These are phyloP conservation scores for Hybognathus amarus DNA, from an alignment of 2,797 vertebrate genomes.

Conservation along the genomic window DNA sequence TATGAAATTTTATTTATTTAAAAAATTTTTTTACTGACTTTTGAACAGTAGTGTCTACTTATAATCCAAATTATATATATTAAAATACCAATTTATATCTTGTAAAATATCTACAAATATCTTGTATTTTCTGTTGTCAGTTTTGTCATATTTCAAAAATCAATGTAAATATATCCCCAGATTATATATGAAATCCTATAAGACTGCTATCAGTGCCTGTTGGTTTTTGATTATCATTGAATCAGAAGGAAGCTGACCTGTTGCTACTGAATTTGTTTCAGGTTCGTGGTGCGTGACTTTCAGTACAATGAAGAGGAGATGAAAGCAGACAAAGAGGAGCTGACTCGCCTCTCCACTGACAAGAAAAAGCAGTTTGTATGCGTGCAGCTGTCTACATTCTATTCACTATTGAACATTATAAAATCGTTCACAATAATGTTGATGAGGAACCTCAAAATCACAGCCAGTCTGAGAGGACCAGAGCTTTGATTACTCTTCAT, in stretches of 20 bases:
- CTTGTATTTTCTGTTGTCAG: no score
- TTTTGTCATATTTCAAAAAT: background rate
- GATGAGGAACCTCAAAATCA: conserved; percentile 43
- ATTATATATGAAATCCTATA: background rate
- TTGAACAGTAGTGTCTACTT: background rate
- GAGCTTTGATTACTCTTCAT: conserved; percentile 20
- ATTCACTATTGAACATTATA: conserved; percentile 25
- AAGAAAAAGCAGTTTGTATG: conserved; percentile 98
- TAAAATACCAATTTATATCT: background rate
- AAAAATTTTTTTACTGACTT: background rate
- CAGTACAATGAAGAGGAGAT: conserved; percentile 97
- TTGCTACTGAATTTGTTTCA: conserved; percentile 65
- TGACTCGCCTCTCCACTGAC: conserved; percentile 94
- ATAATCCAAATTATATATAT: background rate
- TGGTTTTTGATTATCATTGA: background rate
- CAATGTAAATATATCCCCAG: background rate
- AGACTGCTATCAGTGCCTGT: background rate
- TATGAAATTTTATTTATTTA: no score
- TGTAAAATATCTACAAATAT: no score
- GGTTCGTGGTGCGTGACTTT: conserved; percentile 94
- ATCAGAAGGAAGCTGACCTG: background rate
- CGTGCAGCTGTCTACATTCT: conserved; percentile 16
- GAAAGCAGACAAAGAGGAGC: conserved; percentile 98
- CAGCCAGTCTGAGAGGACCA: conserved; percentile 10
- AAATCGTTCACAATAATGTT: conserved; percentile 22